A percentile compares a stretch with the other conserved stretches of the same genome.
phyloP scores from a whole-genome alignment of 2,888 invertebrate genomes.

The Lithophane socia region DNA sequence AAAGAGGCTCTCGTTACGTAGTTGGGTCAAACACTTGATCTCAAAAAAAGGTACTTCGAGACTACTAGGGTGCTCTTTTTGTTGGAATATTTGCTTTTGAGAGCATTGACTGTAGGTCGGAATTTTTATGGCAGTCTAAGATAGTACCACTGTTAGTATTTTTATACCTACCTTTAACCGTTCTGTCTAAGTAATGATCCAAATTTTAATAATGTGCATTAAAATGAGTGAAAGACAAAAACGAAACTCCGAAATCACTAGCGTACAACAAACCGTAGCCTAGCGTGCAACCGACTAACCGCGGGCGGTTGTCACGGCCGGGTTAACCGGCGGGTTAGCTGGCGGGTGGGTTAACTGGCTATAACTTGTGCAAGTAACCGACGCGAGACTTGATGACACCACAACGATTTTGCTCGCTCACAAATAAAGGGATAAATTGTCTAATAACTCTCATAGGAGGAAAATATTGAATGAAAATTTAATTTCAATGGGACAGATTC shows the following conservation, averaged over 20 bases:
- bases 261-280: neutral
- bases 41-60: neutral
- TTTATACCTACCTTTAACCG: neutral
- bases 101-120: neutral
- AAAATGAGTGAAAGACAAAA: neutral
- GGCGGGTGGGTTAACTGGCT: conserved; percentile 39
- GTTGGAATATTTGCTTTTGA: conserved; percentile 4
- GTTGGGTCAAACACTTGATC: neutral
- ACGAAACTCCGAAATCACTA: neutral
- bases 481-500: neutral
- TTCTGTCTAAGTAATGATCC: neutral
- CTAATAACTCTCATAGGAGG: neutral
- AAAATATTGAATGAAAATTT: neutral
- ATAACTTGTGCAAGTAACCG: conserved; percentile 44
- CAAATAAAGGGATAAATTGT: conserved; percentile 14
- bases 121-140: neutral
- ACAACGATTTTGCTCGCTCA: conserved; percentile 27
- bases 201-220: neutral
- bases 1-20: neutral
- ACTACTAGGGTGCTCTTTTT: neutral
- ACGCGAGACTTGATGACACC: conserved; percentile 31
- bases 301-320: conserved; percentile 43
- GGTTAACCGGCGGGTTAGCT: conserved; percentile 18
- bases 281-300: conserved; percentile 46
- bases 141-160: too few species aligned